Percentiles rank a stretch among this genome's conserved stretches.
Evolutionary conservation across 1,140 invertebrate genomes (phyloP).

Genomic region (Oncopeltus fasciatus): DNA sequence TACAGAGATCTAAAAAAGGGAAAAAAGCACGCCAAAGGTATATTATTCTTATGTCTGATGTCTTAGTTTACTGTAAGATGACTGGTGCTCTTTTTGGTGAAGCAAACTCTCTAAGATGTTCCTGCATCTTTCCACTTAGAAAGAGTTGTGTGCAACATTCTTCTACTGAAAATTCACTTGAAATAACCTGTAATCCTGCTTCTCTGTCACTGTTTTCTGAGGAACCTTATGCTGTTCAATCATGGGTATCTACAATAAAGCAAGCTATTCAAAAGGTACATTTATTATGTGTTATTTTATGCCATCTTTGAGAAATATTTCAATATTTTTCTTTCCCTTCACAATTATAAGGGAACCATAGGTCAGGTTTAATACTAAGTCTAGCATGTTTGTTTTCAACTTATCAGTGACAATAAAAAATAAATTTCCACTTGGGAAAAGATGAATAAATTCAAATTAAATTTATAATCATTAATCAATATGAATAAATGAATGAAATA

Average conservation of each 20-base stretch:
- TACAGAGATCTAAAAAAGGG: slow-evolving; percentile 18
- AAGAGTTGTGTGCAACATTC: slow-evolving; percentile 42
- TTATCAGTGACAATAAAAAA: too few species aligned
- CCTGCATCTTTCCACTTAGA: slow-evolving; percentile 42
- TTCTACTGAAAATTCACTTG: slow-evolving; percentile 37
- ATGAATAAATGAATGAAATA: too few species aligned
- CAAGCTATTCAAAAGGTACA: slow-evolving; percentile 37
- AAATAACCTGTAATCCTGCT: slow-evolving; percentile 40
- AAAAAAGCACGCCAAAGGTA: slow-evolving; percentile 29
- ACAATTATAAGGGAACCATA: too few species aligned
- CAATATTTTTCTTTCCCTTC: too few species aligned
- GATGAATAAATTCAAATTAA: too few species aligned
- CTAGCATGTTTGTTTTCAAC: too few species aligned
- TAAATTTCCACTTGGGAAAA: too few species aligned
- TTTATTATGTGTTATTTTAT: too few species aligned
- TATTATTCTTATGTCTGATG: slow-evolving; percentile 39
- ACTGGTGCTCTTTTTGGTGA: slow-evolving; percentile 25
- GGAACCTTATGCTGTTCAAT: slow-evolving; percentile 34
- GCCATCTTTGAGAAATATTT: too few species aligned
- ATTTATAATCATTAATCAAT: too few species aligned
- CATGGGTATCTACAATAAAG: slow-evolving; percentile 40
- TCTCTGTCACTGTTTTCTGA: slow-evolving; percentile 40
- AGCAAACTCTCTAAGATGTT: slow-evolving; percentile 34
- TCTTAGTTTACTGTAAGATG: slow-evolving; percentile 45
- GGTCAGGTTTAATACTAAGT: too few species aligned